Evolutionary conservation across 64 coral and sea anemone species (phyloP).

Genomic region (Actinia equina): DNA sequence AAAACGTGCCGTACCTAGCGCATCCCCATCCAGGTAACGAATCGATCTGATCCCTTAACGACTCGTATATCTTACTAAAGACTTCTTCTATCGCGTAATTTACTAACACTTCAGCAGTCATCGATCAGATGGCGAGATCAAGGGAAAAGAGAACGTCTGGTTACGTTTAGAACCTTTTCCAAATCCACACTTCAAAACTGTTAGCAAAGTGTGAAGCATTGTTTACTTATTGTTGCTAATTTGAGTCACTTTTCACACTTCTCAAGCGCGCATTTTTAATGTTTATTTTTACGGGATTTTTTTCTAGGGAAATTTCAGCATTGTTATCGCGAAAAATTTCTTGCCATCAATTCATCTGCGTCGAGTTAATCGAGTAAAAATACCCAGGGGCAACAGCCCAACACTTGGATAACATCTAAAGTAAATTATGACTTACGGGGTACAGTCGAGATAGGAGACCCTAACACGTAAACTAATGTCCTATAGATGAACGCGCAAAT

Average conservation of each 20-base stretch:
- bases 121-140: background rate
- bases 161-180: background rate
- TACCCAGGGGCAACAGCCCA: background rate
- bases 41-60: background rate
- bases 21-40: slow-evolving; percentile 57
- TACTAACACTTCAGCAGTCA: background rate
- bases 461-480: slow-evolving; percentile 23
- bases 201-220: background rate
- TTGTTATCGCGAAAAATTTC: background rate
- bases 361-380: background rate
- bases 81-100: background rate
- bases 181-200: background rate
- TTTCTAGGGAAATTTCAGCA: background rate
- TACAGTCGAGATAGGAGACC: background rate
- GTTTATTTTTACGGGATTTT: background rate
- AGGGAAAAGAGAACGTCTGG: background rate
- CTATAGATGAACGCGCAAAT: background rate
- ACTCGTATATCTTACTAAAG: slow-evolving; percentile 26
- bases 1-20: slow-evolving; percentile 45
- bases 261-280: background rate
- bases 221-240: background rate
- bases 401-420: slow-evolving; percentile 36
- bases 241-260: background rate
- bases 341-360: background rate
- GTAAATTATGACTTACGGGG: slow-evolving; percentile 19